Evolutionary conservation across 2,888 invertebrate genomes (phyloP).

Genomic region (Zaprionus bogoriensis): DNA sequence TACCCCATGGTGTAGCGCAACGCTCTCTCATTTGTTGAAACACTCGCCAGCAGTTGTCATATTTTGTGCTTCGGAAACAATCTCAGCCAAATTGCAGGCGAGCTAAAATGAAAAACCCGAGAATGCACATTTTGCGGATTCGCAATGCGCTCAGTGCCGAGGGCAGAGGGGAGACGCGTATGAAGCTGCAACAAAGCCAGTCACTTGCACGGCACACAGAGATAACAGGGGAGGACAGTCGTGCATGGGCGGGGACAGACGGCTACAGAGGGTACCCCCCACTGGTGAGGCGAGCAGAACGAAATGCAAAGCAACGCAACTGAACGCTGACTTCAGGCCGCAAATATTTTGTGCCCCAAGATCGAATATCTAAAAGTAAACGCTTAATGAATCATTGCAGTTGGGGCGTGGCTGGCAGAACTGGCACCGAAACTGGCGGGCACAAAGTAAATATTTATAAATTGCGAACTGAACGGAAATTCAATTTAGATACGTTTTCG

Average conservation of each 20-base stretch:
- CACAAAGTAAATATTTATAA: constrained; percentile 36
- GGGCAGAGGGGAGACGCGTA: not conserved
- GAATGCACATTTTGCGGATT: constrained; percentile 27
- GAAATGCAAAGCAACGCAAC: too few relatives aligned
- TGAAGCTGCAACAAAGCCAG: constrained; percentile 10
- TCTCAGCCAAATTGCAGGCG: constrained; percentile 37
- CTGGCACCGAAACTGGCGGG: constrained; percentile 1
- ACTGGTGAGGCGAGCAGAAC: not conserved
- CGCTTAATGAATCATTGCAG: constrained; percentile 37
- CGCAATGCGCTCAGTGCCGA: not conserved
- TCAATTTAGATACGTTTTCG: constrained; percentile 42
- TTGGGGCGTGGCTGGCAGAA: constrained; percentile 9
- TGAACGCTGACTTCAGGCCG: constrained; percentile 49
- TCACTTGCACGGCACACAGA: constrained; percentile 12
- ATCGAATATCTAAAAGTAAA: constrained; percentile 24
- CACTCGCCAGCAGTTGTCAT: constrained; percentile 29
- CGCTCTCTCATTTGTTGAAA: constrained; percentile 15
- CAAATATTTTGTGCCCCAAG: constrained; percentile 40
- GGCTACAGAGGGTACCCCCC: not conserved
- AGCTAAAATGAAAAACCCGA: constrained; percentile 23
- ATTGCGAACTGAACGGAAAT: constrained; percentile 29
- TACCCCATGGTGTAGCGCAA: not conserved
- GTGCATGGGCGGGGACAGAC: not conserved
- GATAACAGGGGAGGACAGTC: not conserved
- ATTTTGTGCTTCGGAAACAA: constrained; percentile 32